A percentile compares a stretch with the other conserved stretches of the same genome.
phyloP scores from a whole-genome alignment of 2,113 vertebrate genomes.

The Chamaea fasciata region DNA sequence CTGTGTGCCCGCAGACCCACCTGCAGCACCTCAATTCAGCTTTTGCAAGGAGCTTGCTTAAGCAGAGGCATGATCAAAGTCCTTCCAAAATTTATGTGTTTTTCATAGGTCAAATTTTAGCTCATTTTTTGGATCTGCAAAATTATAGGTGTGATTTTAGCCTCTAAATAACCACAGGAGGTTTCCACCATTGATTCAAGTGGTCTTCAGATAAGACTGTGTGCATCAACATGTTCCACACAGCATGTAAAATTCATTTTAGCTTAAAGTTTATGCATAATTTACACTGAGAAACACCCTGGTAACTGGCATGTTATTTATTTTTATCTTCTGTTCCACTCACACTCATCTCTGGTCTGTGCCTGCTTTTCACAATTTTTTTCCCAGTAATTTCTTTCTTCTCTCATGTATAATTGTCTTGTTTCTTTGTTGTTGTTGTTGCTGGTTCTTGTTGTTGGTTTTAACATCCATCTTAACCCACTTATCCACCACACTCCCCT shows the following conservation, averaged over 20 bases:
- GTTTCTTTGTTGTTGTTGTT: not conserved
- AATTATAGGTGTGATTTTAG: not conserved
- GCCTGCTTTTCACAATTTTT: not conserved
- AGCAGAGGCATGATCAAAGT: not conserved
- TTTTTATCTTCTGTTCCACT: slow-evolving; percentile 16
- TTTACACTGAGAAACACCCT: slow-evolving; percentile 14
- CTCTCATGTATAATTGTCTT: not conserved
- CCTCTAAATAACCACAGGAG: slow-evolving; percentile 19
- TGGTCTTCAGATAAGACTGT: slow-evolving; percentile 21
- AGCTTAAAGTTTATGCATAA: slow-evolving; percentile 36
- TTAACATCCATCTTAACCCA: not conserved
- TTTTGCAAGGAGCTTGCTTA: not conserved
- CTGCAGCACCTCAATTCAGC: not conserved
- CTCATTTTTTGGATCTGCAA: not conserved
- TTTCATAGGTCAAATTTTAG: not conserved
- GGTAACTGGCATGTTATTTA: not conserved
- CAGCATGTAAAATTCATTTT: slow-evolving; percentile 51
- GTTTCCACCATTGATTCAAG: not conserved
- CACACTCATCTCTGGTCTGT: not conserved
- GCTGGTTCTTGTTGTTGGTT: not conserved
- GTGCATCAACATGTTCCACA: not conserved
- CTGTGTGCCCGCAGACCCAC: rapidly evolving
- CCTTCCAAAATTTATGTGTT: not conserved
- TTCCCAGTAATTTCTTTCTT: not conserved
- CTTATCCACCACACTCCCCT: not conserved